Base-by-base conservation (phyloP, 2,888 invertebrate species). In the Podabrus alpinus region DNA sequence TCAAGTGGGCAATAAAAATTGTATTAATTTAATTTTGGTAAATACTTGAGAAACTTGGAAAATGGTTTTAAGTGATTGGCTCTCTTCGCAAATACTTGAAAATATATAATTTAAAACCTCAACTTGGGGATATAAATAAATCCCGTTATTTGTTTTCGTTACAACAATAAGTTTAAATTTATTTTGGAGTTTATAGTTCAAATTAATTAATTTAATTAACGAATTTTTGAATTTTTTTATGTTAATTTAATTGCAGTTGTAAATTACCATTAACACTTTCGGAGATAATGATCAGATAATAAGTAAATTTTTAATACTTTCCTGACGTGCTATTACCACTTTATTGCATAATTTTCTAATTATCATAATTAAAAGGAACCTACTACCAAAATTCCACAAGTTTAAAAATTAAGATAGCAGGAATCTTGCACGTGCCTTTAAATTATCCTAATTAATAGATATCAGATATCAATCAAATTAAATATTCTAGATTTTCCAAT, bases 321-420 rank as follows among this genome's bases (percentile, higher is more conserved):
- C 45, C 45, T 45, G 45, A 64, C 62, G 62, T 64, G 62, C 62
- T 64, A 64, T 64, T 64, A 64, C 62, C 62, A 64, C 62, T 64
- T 64, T 64, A 64, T 64, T 64, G 62, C 62, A 64, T 64, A 64
- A 64, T 64, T 64, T 64, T 19, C 19, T 64, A 17, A 64, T 64
- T 64, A 64, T 64, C 21, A 64, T 64, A 64, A 64, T 64, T 64
- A 64, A 64, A 64, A 10, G 62, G 62, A 45, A 45, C 45, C 45
- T 64, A 64, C 62, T 64, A 64, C 62, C 21, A 19, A 64, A 64
- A 64, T 64, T 64, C 62, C 62, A 19, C 62, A 64, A 21, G 62
- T 64, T 64, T 64, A 64, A 64, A 64, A 64, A 64, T 64, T 64
- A 64, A 64, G 62, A 64, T 17, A 64, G n/a, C 21, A 64, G 62